Evolutionary conservation across 1,140 invertebrate species (phyloP).

Genomic region (Aphidius ervi): DNA sequence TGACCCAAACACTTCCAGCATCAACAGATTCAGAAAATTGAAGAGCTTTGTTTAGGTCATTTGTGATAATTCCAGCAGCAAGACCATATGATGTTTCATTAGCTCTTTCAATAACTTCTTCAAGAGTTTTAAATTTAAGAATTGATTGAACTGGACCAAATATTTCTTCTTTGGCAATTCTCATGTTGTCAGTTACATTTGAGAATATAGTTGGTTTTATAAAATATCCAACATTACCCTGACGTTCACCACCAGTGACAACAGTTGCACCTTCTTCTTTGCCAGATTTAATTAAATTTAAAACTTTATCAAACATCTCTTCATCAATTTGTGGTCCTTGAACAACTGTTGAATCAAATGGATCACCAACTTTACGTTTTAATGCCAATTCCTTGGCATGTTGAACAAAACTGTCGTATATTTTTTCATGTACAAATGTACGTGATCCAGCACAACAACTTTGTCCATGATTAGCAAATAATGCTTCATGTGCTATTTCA

Average conservation of each 20-base stretch:
- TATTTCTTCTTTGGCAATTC: conserved; percentile 76
- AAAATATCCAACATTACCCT: conserved; percentile 66
- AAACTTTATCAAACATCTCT: conserved; percentile 65
- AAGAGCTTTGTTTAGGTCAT: conserved; percentile 75
- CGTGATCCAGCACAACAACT: conserved; percentile 67
- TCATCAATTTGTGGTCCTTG: conserved; percentile 68
- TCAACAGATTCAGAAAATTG: conserved; percentile 70
- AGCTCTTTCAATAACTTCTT: conserved; percentile 82
- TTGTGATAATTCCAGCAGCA: conserved; percentile 81
- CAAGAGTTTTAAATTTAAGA: conserved; percentile 74
- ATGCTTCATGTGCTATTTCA: conserved; percentile 55
- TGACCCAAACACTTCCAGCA: conserved; percentile 70
- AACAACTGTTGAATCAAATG: conserved; percentile 57
- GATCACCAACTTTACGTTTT: conserved; percentile 60
- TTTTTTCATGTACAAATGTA: conserved; percentile 64
- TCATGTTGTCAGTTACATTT: conserved; percentile 75
- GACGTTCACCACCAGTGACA: conserved; percentile 62
- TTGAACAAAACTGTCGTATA: conserved; percentile 69
- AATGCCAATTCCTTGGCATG: conserved; percentile 54
- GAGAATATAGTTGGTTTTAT: conserved; percentile 71
- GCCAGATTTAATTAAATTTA: conserved; percentile 65
- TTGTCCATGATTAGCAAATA: conserved; percentile 70
- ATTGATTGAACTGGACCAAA: conserved; percentile 71
- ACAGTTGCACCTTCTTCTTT: conserved; percentile 71
- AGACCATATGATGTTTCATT: conserved; percentile 85